Base-by-base conservation (phyloP, 2,797 vertebrate species). In the Prunella strophiata region DNA sequence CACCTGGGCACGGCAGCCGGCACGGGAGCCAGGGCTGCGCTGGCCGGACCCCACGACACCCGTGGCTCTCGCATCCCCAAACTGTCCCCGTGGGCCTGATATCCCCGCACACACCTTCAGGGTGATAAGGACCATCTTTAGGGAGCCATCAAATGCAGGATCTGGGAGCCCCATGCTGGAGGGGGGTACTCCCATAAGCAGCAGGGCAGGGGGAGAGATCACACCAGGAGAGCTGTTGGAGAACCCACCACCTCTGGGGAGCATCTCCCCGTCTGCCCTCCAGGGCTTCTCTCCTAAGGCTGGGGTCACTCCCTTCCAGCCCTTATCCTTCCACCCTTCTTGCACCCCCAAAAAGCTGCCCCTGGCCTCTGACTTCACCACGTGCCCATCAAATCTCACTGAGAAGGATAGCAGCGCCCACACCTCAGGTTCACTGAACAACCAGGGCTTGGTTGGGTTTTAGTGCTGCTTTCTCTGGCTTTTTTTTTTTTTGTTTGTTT, bases 351-450 rank as follows among this genome's bases (percentile, higher is more conserved):
- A n/a, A 79, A 80, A 36, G 4, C 32, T 67, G n/a, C 5, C 50
- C n/a, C 21, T 10, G 17, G 5, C 22, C 36, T 57, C 38, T 63
- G 57, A 50, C 30, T 50, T 86, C 34, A 20, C 14, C 29, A 9
- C 1, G 0, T 1, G 1, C 27, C 52, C 42, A 13, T 9, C 38
- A 21, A 8, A 25, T 27, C 25, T 20, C 22, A 7, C 12, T 29
- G 42, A 10, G 57, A 6, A 20, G 8, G 18, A 16, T 1, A 10
- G 27, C n/a, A 52, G 34, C 5, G 15, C 32, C 65, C 58, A 3
- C 16, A 54, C 5, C 29, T 58, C 14, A 9, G 45, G 23, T 8
- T 72, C 2, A 1, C 47, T 4, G 9, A 40, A 81, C 42, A 18
- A 0, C 7, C 17, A 22, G 20, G 34, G 34, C 22, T 91, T 4